phyloP scores from a whole-genome alignment of 2,888 invertebrate species.

The Entomobrya proxima region DNA sequence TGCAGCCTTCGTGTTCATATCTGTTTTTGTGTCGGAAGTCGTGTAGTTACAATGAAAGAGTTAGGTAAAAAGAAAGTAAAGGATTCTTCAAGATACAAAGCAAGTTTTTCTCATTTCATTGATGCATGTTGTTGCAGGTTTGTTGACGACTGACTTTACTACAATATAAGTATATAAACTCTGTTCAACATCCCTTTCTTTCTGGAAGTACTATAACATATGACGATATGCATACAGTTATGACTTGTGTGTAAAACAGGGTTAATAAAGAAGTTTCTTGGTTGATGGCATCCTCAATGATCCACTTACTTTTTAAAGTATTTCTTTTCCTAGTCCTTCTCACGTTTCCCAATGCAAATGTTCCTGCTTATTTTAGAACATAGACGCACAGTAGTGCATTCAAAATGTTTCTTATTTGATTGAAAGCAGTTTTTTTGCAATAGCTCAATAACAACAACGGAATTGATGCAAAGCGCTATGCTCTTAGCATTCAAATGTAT shows the following conservation, averaged over 20 bases:
- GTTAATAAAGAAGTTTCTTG: conserved; percentile 52
- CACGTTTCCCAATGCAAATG: conserved; percentile 8
- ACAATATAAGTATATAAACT: background rate
- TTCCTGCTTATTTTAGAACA: background rate
- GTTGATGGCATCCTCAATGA: conserved; percentile 36
- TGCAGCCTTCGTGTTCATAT: background rate
- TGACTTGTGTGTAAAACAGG: no score
- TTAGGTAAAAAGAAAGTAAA: background rate
- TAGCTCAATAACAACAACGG: background rate
- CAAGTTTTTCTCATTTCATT: background rate
- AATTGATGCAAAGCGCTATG: conserved; percentile 3
- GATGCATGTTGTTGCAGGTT: background rate
- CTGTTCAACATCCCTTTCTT: background rate
- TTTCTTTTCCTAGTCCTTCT: conserved; percentile 24
- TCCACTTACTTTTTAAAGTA: conserved; percentile 38
- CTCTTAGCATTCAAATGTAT: conserved; percentile 7
- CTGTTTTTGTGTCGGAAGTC: conserved; percentile 32
- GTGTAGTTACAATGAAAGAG: background rate
- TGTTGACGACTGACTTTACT: conserved; percentile 12
- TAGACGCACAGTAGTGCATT: conserved; percentile 14
- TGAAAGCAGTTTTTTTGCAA: conserved; percentile 54
- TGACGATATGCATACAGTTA: no score
- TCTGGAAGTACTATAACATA: background rate
- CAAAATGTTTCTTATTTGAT: conserved; percentile 43
- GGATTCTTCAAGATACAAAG: background rate